Evolutionary conservation across 2,888 invertebrate genomes (phyloP).

Genomic region (Lysandra bellargus): DNA sequence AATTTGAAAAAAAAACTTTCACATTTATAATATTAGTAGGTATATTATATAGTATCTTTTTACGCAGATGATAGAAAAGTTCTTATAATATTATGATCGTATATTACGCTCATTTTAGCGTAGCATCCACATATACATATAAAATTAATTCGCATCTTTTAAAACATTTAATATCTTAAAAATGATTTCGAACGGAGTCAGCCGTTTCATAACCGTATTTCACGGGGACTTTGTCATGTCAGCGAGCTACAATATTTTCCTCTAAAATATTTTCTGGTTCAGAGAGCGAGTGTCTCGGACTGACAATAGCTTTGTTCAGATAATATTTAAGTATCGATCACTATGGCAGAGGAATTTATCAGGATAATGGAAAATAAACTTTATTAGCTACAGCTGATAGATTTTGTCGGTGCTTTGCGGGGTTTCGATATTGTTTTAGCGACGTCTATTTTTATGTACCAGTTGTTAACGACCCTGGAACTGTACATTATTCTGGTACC

Average conservation of each 20-base stretch:
- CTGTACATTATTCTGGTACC: too few relatives aligned
- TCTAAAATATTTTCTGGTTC: slow-evolving; percentile 10
- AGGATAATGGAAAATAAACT: not conserved
- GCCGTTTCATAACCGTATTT: not conserved
- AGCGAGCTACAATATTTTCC: not conserved
- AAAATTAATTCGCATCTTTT: not conserved
- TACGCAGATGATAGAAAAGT: too few relatives aligned
- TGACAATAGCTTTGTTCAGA: slow-evolving; percentile 1
- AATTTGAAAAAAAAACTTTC: too few relatives aligned
- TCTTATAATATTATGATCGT: not conserved
- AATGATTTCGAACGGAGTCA: not conserved
- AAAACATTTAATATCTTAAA: not conserved
- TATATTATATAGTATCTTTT: too few relatives aligned
- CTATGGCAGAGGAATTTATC: not conserved
- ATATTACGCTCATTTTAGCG: too few relatives aligned
- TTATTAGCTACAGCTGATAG: not conserved
- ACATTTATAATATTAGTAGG: too few relatives aligned
- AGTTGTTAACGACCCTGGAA: too few relatives aligned
- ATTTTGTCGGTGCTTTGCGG: not conserved
- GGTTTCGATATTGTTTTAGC: too few relatives aligned
- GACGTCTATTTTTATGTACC: too few relatives aligned
- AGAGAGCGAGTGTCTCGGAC: not conserved
- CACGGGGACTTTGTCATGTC: not conserved
- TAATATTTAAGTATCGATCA: not conserved
- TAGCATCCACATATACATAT: not conserved